phyloP scores from a whole-genome alignment of 2,888 invertebrate genomes.

The Leucophora obtusa region DNA sequence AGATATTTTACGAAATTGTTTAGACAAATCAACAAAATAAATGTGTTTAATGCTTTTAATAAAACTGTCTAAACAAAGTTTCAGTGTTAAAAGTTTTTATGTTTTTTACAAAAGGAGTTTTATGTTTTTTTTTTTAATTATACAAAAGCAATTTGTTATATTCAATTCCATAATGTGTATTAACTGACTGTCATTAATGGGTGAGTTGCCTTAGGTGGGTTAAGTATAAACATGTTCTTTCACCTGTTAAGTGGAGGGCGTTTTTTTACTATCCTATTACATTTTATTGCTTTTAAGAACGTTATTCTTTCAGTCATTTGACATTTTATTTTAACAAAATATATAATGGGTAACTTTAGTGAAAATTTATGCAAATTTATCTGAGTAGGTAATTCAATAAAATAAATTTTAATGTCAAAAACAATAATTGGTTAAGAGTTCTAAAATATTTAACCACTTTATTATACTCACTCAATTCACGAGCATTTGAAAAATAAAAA shows the following conservation, averaged over 20 bases:
- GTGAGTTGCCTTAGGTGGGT: not conserved
- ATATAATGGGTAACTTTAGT: no score
- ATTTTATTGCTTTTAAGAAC: not conserved
- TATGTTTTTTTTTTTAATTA: no score
- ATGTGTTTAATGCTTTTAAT: not conserved
- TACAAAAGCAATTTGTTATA: no score
- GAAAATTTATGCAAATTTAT: conserved; percentile 7
- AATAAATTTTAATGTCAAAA: conserved; percentile 29
- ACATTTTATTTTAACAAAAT: no score
- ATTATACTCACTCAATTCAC: not conserved
- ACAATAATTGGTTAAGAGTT: conserved; percentile 18
- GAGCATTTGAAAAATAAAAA: not conserved
- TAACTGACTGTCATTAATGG: no score
- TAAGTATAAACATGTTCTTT: not conserved
- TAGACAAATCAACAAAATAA: not conserved
- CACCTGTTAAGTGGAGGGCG: not conserved
- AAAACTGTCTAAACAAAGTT: not conserved
- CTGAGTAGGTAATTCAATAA: conserved; percentile 36
- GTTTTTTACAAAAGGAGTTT: no score
- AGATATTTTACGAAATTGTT: not conserved
- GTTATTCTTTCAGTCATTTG: not conserved
- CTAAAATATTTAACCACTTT: conserved; percentile 26
- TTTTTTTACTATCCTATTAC: not conserved
- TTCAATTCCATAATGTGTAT: no score
- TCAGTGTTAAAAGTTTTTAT: no score